phyloP scores from a whole-genome alignment of 1,140 invertebrate species.

The Laupala kohalensis region DNA sequence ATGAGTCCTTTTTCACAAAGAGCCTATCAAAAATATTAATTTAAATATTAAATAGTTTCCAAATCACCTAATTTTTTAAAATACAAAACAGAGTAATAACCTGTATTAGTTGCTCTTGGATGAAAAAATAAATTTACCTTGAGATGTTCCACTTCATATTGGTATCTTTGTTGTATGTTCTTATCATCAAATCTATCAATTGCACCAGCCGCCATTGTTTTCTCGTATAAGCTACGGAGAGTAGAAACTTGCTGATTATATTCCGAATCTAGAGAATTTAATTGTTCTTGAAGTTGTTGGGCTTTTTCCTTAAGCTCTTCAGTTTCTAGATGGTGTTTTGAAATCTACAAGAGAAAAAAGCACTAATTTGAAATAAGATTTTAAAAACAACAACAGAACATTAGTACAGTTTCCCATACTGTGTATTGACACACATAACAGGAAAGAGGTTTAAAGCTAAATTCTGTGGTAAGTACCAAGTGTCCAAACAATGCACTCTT shows the following conservation, averaged over 20 bases:
- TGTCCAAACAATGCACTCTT: too few relatives aligned
- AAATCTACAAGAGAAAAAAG: not conserved
- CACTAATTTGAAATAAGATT: too few relatives aligned
- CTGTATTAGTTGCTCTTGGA: too few relatives aligned
- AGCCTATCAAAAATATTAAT: slow-evolving; percentile 29
- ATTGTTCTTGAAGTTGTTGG: slow-evolving; percentile 47
- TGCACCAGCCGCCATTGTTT: slow-evolving; percentile 21
- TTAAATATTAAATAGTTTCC: too few relatives aligned
- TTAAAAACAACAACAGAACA: too few relatives aligned
- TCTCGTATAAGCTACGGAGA: slow-evolving; percentile 51
- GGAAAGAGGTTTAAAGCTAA: too few relatives aligned
- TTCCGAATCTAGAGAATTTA: slow-evolving; percentile 58
- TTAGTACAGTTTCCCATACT: too few relatives aligned
- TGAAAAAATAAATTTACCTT: slow-evolving; percentile 33
- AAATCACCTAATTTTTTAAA: too few relatives aligned
- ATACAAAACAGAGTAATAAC: too few relatives aligned
- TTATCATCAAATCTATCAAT: slow-evolving; percentile 34
- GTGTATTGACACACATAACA: too few relatives aligned
- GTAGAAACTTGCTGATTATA: slow-evolving; percentile 64
- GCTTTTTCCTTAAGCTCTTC: slow-evolving; percentile 39
- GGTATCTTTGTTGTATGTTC: slow-evolving; percentile 60
- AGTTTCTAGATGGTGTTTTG: slow-evolving; percentile 31
- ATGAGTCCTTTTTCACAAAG: slow-evolving; percentile 74
- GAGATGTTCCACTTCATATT: slow-evolving; percentile 74
- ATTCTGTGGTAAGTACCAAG: too few relatives aligned